Evolutionary conservation across 2,797 vertebrate species (phyloP), one percentile per base, ranked within the genome.

Genomic region (Esox lucius): DNA sequence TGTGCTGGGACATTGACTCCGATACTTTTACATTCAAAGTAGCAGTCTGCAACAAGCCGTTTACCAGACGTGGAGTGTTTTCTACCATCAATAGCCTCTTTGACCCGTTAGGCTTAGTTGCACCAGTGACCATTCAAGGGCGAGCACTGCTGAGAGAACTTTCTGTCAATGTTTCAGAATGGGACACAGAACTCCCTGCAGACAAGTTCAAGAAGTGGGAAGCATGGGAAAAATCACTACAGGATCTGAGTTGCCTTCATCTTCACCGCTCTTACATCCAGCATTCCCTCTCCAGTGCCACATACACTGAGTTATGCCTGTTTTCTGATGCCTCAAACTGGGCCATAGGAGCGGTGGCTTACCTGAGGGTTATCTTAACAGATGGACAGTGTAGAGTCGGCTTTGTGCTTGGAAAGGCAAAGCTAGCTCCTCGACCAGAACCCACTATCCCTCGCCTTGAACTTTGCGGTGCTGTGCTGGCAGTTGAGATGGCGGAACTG

Each of bases 31-130:
- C 19, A 12, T 72, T 72, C 39, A 22, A 39, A 46, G 71, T 64
- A 12, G 15, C 39, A 24, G 42, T 5, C 15, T 22, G 24, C 13
- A n/a, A 70, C 1, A 70, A 26, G 15, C 42, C 59, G 22, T 24
- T 68, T 46, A 74, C 64, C 35, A 46, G 64, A 17, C n/a, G 12
- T 33, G 72, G 72, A 7, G 64, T 74, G 24, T 72, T 74, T 3
- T 51, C 72, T 19, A 59, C 51, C 15, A 11, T 71, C 5, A 71
- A 65, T 33, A 74, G 46, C 46, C 72, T n/a, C n/a, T n/a, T n/a
- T n/a, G n/a, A n/a, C n/a, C n/a, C 42, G 9, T 61, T 74, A 15
- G 62, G 72, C 1, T n/a, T 74, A 13, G 16, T 62, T 4, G 62
- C 42, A 5, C 72, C 62, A 15, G 17, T 67, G 9, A 66, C 71